phyloP scores from a whole-genome alignment of 37 sponge, comb jelly and placozoan genomes.

The Geodia barretti region DNA sequence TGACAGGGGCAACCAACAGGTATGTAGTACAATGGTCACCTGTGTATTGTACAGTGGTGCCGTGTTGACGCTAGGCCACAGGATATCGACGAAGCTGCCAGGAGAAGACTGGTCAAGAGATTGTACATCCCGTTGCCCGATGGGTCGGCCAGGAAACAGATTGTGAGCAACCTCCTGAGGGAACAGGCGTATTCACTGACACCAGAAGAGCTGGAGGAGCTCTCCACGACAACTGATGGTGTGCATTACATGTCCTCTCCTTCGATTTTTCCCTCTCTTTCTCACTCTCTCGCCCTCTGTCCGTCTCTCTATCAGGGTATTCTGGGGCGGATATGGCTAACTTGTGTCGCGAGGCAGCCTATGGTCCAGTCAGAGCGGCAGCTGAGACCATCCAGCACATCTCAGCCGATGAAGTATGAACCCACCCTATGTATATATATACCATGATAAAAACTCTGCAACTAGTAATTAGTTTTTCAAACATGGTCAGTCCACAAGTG shows the following conservation, averaged over 20 bases:
- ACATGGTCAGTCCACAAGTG: no score
- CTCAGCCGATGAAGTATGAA: conserved; percentile 75
- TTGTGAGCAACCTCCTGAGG: conserved; percentile 73
- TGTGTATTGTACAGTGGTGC: background rate
- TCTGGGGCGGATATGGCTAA: conserved; percentile 97
- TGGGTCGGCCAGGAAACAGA: conserved; percentile 78
- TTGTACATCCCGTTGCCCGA: conserved; percentile 98
- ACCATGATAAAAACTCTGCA: no score
- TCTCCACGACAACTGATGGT: conserved; percentile 77
- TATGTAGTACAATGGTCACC: background rate
- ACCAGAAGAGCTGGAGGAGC: conserved; percentile 58
- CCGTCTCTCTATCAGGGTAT: conserved; percentile 73
- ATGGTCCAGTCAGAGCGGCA: conserved; percentile 87
- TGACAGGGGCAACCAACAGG: conserved; percentile 79
- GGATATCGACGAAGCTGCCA: conserved; percentile 98
- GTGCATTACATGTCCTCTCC: no score
- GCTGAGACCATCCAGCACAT: conserved; percentile 74
- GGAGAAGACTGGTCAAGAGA: conserved; percentile 93
- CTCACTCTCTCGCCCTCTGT: no score
- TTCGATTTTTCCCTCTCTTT: no score
- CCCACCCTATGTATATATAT: no score
- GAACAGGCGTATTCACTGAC: conserved; percentile 72
- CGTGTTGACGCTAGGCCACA: conserved; percentile 89
- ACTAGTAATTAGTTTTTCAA: no score
- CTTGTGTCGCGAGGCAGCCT: conserved; percentile 95